Base-by-base conservation (phyloP, 1,140 invertebrate species). In the Pseudomyrmex gracilis region DNA sequence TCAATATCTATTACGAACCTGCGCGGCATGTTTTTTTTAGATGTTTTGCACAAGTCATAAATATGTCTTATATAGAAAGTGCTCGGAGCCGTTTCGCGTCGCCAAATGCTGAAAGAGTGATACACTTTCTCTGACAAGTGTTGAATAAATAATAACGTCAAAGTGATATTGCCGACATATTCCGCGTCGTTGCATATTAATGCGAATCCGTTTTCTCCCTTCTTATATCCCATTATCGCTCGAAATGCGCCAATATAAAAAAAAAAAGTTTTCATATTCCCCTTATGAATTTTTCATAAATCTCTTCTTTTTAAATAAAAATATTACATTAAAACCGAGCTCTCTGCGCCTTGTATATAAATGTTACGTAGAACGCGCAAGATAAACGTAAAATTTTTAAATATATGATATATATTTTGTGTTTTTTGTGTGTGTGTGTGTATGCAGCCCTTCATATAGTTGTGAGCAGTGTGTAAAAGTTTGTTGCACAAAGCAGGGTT, bases 111-210 rank as follows among this genome's bases (percentile, higher is more conserved):
- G 34, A 34, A 70, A 80, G 43, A 80, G 76, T 60, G 66, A 80
- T 80, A 80, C 76, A 80, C 76, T 70, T 80, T 80, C 76, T 58
- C 66, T 45, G 64, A n/a, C 67, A 45, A 71, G 66, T 71, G 12
- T 71, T 80, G 76, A 80, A 80, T 80, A 80, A 80, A 58, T 80
- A 43, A 80, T 80, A n/a, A 58, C 24, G 76, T 80, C 76, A 80
- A 71, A 80, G 76, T 57, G 76, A 80, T 80, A 80, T 71, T 17
- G 22, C 66, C 55, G 20, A 45, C 76, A 47, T n/a, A 66, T 80
- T 80, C 55, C 45, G 53, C 66, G 7, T 34, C 76, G 55, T 80
- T 80, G 76, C 66, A 80, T 80, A 80, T 80, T 80, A 80, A 80
- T 80, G 76, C 66, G 22, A 58, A 58, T 15, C 64, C n/a, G 20